These are phyloP conservation scores for Hemichromis elongatus DNA, from an alignment of 2,113 vertebrate species.

Conservation along the genomic window DNA sequence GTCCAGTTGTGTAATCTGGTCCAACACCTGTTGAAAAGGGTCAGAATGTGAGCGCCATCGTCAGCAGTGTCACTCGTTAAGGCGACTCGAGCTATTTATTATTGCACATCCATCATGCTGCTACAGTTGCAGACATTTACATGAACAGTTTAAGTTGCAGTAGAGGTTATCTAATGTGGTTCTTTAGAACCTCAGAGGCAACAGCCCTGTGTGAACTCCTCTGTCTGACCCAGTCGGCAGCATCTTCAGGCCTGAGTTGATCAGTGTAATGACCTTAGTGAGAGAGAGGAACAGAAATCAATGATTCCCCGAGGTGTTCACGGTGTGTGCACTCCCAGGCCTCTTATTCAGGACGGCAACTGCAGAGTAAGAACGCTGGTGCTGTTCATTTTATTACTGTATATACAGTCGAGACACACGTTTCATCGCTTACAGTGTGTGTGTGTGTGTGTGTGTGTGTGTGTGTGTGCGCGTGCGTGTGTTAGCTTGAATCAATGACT, in stretches of 20 bases:
- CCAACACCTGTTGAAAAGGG: not conserved
- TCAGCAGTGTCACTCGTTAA: not conserved
- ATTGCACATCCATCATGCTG: not conserved
- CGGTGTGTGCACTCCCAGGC: not conserved
- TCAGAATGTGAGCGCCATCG: not conserved
- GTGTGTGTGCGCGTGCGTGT: not conserved
- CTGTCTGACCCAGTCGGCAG: not conserved
- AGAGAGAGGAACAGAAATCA: conserved; percentile 18
- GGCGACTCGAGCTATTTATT: not conserved
- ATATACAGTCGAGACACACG: not conserved
- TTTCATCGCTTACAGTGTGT: not conserved
- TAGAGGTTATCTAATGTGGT: not conserved
- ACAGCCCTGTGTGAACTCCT: not conserved
- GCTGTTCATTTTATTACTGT: not conserved
- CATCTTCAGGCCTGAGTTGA: not conserved
- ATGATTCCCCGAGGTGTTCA: not conserved
- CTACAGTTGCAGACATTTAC: not conserved
- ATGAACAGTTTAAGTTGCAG: not conserved
- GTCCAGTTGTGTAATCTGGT: not conserved
- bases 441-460: not conserved
- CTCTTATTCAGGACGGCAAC: not conserved
- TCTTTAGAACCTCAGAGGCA: not conserved
- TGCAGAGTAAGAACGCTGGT: not conserved
- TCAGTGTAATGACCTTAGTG: conserved; percentile 1
- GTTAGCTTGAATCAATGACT: not conserved